A percentile compares a stretch with the other conserved stretches of the same genome.
Evolutionary conservation across 1,140 invertebrate genomes (phyloP).

Genomic region (Lepidurus couesii): DNA sequence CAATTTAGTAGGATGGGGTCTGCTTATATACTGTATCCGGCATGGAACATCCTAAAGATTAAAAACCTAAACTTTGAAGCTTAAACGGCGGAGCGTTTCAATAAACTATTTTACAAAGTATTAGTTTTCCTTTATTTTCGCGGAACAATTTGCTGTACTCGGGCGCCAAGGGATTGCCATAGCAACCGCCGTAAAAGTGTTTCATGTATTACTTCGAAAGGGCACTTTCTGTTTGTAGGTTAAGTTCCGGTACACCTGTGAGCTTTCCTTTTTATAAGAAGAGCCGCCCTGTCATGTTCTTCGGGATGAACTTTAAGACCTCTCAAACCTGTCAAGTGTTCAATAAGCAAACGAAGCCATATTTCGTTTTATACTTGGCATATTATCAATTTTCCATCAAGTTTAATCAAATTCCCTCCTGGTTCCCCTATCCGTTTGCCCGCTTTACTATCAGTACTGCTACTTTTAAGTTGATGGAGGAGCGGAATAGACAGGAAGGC

Average conservation of each 20-base stretch:
- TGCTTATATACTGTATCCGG: no score
- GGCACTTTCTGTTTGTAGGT: not conserved
- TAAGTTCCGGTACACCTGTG: conserved; percentile 9
- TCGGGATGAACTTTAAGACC: not conserved
- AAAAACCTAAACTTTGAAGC: not conserved
- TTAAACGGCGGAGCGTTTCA: not conserved
- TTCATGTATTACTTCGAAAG: not conserved
- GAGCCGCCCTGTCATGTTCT: not conserved
- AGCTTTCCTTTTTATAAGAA: not conserved
- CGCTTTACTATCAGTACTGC: no score
- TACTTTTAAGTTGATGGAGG: no score
- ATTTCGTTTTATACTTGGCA: not conserved
- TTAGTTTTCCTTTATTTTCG: not conserved
- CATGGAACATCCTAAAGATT: no score
- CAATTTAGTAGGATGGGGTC: no score
- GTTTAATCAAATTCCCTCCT: not conserved
- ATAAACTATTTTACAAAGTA: not conserved
- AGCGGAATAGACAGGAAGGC: no score
- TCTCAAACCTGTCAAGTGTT: conserved; percentile 18
- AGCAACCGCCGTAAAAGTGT: not conserved
- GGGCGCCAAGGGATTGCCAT: not conserved
- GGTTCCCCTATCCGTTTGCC: not conserved
- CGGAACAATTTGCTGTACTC: not conserved
- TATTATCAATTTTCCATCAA: not conserved
- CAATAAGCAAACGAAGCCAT: conserved; percentile 10